A percentile compares a stretch with the other conserved stretches of the same genome.
phyloP scores from a whole-genome alignment of 2,888 invertebrate species.

The Conops quadrifasciatus region DNA sequence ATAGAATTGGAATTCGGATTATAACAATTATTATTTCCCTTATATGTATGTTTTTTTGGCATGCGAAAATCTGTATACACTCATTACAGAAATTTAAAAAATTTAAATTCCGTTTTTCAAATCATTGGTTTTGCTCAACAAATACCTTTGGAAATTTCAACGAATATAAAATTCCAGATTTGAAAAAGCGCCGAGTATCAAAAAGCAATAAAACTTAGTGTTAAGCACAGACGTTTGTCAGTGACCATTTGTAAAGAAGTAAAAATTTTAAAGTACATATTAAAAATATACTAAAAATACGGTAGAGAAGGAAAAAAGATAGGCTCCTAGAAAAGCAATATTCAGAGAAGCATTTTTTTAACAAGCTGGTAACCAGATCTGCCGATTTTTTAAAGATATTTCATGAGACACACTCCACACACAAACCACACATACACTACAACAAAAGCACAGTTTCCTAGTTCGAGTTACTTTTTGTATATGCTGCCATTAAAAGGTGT shows the following conservation, averaged over 20 bases:
- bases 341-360: background rate
- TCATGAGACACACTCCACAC: background rate
- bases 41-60: slow-evolving; percentile 11
- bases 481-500: background rate
- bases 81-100: too few species aligned
- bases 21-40: background rate
- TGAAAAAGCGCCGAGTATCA: slow-evolving; percentile 62
- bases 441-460: background rate
- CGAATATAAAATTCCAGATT: slow-evolving; percentile 46
- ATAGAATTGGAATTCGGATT: too few species aligned
- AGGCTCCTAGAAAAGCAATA: background rate
- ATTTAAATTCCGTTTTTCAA: slow-evolving; percentile 12
- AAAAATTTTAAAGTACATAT: background rate
- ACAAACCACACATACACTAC: background rate
- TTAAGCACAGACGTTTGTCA: slow-evolving; percentile 33
- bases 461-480: background rate
- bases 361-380: background rate
- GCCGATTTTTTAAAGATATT: background rate
- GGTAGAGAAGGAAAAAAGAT: background rate
- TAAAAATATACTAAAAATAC: background rate
- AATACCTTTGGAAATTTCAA: slow-evolving; percentile 44
- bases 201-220: slow-evolving; percentile 66
- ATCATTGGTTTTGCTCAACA: slow-evolving; percentile 59
- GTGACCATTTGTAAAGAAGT: background rate
- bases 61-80: too few species aligned